phyloP scores from a whole-genome alignment of 2,888 invertebrate genomes.

The Mylabris sibirica region DNA sequence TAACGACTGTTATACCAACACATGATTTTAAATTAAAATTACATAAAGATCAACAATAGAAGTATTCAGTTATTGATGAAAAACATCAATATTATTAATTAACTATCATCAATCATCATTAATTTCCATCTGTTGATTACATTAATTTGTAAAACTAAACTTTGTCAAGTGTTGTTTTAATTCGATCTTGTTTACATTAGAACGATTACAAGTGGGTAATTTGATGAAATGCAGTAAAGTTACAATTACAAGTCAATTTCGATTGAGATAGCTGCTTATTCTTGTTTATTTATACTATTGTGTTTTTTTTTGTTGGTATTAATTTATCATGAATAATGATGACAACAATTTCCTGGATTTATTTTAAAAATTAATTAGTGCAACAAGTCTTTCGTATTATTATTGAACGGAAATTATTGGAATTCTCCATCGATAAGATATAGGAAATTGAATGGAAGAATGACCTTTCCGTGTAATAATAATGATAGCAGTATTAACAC shows the following conservation, averaged over 20 bases:
- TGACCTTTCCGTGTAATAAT: background rate
- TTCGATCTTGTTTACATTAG: conserved; percentile 7
- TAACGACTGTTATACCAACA: background rate
- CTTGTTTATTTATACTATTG: background rate
- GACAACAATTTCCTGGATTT: conserved; percentile 2
- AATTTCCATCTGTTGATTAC: background rate
- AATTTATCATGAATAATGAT: background rate
- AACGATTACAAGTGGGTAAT: conserved; percentile 4
- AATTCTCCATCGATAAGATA: background rate
- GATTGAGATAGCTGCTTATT: background rate
- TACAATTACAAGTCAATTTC: background rate
- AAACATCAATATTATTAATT: background rate
- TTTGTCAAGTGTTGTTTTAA: conserved; percentile 1
- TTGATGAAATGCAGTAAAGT: conserved; percentile 9
- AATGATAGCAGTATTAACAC: background rate
- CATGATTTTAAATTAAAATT: too few species aligned
- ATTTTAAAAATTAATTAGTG: background rate
- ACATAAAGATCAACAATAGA: too few species aligned
- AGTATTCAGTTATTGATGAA: background rate
- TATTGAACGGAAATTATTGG: background rate
- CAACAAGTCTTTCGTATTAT: background rate
- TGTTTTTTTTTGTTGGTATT: background rate
- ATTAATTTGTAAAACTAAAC: background rate
- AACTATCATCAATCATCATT: background rate
- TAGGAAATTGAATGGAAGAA: background rate